Conservation (phyloP, 2,113 vertebrate species). For the Pionites leucogaster region DNA sequence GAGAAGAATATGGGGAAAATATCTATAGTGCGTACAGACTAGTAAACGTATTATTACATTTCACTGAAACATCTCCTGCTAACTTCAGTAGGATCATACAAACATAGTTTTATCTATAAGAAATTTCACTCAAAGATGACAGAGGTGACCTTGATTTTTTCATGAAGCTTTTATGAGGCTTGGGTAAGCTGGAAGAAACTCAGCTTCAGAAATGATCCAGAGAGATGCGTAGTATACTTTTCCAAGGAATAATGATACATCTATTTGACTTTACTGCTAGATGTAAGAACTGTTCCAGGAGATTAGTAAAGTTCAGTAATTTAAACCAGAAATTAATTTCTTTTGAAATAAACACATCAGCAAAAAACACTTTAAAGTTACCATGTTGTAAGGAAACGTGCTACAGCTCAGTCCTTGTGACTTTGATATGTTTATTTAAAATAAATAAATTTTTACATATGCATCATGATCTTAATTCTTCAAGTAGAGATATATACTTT, state of each 20-base stretch:
- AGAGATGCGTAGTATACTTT: neutral
- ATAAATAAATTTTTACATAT: slow-evolving; percentile 41
- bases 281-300: neutral
- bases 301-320: neutral
- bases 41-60: neutral
- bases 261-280: neutral
- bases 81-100: neutral
- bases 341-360: neutral
- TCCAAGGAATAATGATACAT: neutral
- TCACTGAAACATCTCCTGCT: neutral
- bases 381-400: slow-evolving; percentile 38
- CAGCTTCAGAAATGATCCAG: neutral
- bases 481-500: slow-evolving; percentile 38
- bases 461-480: slow-evolving; percentile 30
- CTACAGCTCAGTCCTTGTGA: slow-evolving; percentile 39
- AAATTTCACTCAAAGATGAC: neutral
- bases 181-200: neutral
- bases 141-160: neutral
- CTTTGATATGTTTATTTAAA: slow-evolving; percentile 61
- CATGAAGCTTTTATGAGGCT: neutral
- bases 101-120: neutral
- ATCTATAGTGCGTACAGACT: neutral
- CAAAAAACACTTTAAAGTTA: slow-evolving; percentile 38
- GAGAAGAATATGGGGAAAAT: neutral
- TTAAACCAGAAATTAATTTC: neutral